Base-by-base conservation (phyloP, 2,888 invertebrate species). In the Meloe dianella region DNA sequence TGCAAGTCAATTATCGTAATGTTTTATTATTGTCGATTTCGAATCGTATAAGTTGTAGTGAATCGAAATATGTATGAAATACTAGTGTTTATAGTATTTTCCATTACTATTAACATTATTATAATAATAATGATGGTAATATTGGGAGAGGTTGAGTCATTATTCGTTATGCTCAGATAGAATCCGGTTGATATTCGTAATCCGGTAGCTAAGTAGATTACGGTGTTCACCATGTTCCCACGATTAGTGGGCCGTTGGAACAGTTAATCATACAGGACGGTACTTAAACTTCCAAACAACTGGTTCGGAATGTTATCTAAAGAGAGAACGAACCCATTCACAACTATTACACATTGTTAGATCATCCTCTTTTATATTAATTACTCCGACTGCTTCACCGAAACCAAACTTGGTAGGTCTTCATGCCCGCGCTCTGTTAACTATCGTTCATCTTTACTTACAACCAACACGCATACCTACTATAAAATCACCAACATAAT, bases 201-300 rank as follows among this genome's bases (percentile, higher is more conserved):
- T 79, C 79, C 80, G 76, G 80, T 79, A 80, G 80, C 79, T 78
- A 78, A 80, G 78, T 79, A 78, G 79, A 80, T 79, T 80, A 79
- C 75, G 74, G 75, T 78, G 78, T 78, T 78, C 76, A 72, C 72
- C 73, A 74, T 77, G 77, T 78, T 79, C 77, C 77, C 77, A 77
- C 78, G 77, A 79, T 78, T 78, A 79, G 75, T 76, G 77, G 75
- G 68, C 73, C 72, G 74, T 71, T 74, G 68, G 73, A 74, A 73
- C 74, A 67, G 76, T 77, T 76, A 75, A 76, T 77, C 76, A 76
- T 73, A 75, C 72, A 74, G 71, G 65, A 63, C 68, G 63, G 67
- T 68, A 66, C 70, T 70, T 68, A 70, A 70, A 70, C 70, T 70
- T 63, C 70, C 63, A 64, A 70, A 70, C 70, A 67, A 70, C 70